Conservation (phyloP, 2,888 invertebrate genomes). For the Sphecodes monilicornis region DNA sequence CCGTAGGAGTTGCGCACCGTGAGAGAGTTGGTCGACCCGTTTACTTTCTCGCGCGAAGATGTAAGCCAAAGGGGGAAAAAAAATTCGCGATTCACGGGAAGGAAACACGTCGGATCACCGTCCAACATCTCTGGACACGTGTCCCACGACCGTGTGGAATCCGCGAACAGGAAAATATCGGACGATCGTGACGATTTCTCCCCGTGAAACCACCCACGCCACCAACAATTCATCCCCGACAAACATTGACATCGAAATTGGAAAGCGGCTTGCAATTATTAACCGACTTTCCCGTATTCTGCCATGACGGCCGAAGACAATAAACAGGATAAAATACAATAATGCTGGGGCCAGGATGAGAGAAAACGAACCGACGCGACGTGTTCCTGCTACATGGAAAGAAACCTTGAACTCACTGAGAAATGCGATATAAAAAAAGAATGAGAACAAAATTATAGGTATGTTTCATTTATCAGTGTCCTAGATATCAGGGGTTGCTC, state of each 20-base stretch:
- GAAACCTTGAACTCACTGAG: neutral
- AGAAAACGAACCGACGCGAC: slow-evolving; percentile 11
- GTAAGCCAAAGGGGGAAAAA: slow-evolving; percentile 48
- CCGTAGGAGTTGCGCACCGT: slow-evolving; percentile 59
- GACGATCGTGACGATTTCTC: slow-evolving; percentile 54
- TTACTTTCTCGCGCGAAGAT: slow-evolving; percentile 67
- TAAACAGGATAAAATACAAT: slow-evolving; percentile 10
- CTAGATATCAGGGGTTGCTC: too few species aligned
- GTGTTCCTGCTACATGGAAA: neutral
- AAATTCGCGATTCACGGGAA: slow-evolving; percentile 42
- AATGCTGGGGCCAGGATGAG: neutral
- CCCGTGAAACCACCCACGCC: slow-evolving; percentile 41
- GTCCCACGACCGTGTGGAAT: slow-evolving; percentile 49
- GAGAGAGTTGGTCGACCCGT: slow-evolving; percentile 65
- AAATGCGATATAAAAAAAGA: neutral
- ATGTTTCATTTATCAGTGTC: too few species aligned
- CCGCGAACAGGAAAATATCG: slow-evolving; percentile 48
- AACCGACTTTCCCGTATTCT: slow-evolving; percentile 40
- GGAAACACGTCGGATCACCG: slow-evolving; percentile 56
- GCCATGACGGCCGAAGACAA: neutral
- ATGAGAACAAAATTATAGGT: neutral
- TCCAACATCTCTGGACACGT: slow-evolving; percentile 56
- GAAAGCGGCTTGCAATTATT: slow-evolving; percentile 33
- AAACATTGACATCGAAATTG: slow-evolving; percentile 14
- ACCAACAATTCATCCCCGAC: slow-evolving; percentile 23